Evolutionary conservation across 2,888 invertebrate genomes (phyloP).

Genomic region (Latheticus oryzae): DNA sequence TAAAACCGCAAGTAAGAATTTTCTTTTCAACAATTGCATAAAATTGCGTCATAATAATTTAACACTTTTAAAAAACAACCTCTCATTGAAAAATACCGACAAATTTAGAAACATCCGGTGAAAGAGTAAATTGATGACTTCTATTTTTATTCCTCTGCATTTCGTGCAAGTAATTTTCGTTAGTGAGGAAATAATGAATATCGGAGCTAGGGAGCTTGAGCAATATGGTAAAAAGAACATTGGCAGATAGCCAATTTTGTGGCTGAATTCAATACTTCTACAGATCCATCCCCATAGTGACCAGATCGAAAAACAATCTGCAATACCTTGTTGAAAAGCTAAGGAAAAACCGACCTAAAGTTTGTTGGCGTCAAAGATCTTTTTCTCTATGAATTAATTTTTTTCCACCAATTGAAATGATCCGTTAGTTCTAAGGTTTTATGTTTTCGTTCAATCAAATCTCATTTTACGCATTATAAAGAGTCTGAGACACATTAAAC

Average conservation of each 20-base stretch:
- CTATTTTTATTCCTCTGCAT: conserved; percentile 21
- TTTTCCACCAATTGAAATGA: too few species aligned
- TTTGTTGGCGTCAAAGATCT: background rate
- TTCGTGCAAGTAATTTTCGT: conserved; percentile 28
- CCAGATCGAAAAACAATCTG: conserved; percentile 39
- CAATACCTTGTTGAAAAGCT: conserved; percentile 29
- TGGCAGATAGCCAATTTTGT: conserved; percentile 35
- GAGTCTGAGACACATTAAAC: conserved; percentile 12
- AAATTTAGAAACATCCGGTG: conserved; percentile 1
- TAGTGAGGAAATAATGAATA: conserved; percentile 31
- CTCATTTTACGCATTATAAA: conserved; percentile 17
- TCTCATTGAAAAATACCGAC: too few species aligned
- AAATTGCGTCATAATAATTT: too few species aligned
- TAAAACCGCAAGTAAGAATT: conserved; percentile 26
- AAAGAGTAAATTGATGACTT: conserved; percentile 7
- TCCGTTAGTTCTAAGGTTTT: too few species aligned
- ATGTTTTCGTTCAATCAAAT: too few species aligned
- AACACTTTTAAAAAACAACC: too few species aligned
- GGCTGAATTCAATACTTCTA: conserved; percentile 36
- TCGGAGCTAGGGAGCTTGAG: conserved; percentile 32
- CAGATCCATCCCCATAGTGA: conserved; percentile 14
- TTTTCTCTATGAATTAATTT: too few species aligned
- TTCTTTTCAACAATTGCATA: conserved; percentile 3
- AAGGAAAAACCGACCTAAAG: conserved; percentile 20
- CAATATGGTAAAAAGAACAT: conserved; percentile 36